Percentiles rank a stretch among this genome's conserved stretches.
These are phyloP conservation scores for Ladona fulva DNA, from an alignment of 1,140 invertebrate genomes.

Conservation along the genomic window DNA sequence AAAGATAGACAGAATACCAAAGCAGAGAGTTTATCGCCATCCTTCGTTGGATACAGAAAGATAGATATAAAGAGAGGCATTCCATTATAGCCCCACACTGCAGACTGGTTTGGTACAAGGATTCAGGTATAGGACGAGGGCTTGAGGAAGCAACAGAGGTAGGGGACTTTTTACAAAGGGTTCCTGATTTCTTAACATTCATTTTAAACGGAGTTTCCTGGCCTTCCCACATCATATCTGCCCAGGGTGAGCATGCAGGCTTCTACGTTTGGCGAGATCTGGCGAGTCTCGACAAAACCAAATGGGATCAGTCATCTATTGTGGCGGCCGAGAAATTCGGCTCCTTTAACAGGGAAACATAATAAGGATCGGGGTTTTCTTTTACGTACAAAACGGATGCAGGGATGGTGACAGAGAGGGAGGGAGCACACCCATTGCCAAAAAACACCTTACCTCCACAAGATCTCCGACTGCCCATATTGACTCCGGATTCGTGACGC, in stretches of 20 bases:
- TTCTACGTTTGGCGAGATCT: not conserved
- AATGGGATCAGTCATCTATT: not conserved
- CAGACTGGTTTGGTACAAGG: not conserved
- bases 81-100: not conserved
- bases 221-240: not conserved
- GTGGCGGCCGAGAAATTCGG: not conserved
- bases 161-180: not conserved
- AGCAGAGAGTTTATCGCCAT: not conserved
- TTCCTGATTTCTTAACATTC: not conserved
- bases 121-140: not conserved
- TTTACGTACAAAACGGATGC: not conserved
- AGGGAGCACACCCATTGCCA: not conserved
- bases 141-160: not conserved
- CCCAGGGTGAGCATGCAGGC: not conserved
- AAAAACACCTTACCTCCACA: not conserved
- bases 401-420: not conserved
- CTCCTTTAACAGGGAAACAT: not conserved
- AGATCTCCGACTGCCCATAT: not conserved
- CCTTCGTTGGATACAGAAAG: conserved; percentile 3
- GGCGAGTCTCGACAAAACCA: not conserved
- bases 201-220: not conserved
- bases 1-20: conserved; percentile 16
- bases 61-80: not conserved
- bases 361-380: not conserved
- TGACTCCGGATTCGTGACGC: too few relatives aligned